Base-by-base conservation (phyloP, 1,140 invertebrate genomes). In the Centruroides vittatus region DNA sequence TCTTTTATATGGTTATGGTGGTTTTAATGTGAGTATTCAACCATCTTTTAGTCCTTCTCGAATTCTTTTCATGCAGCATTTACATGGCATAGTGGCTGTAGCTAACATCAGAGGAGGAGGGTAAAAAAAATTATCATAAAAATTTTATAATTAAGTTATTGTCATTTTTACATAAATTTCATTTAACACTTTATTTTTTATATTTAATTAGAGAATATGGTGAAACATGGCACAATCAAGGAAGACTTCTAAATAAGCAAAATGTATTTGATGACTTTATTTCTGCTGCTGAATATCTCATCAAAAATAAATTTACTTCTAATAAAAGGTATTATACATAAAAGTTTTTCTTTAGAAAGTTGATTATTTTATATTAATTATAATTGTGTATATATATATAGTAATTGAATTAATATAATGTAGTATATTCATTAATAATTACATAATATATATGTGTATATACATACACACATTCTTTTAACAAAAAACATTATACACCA, bases 241-340 rank as follows among this genome's bases (percentile, higher is more conserved):
- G 95, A 10, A 82, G 88, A 35, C 79, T 93, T 54, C 78, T 85
- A 0, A 95, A 97, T 65, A 99, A 98, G 73, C 95, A 98, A 77
- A 99, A 98, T 77, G 86, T 86, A 49, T 98, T 98, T 74, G 86
- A 98, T 76, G 96, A 99, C 77, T 98, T 99, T 75, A 87, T 91
- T 71, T 77, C 81, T 62, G 93, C 93, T 13, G 94, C 89, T 1
- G 84, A 97, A 75, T 96, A 90, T 78, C 79, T 99, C 10, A 41
- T 8, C 8, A 41, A 41, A 41, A 41, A 41, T 41, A 5, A 41
- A 41, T 41, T 41, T 41, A 41, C 41, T 41, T 41, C 5, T 41
- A 41, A 41, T 8, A 41, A 41, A 41, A 41, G 41, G 41, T 41
- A 41, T 8, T 41, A 41, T 23, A 23, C 23, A 23, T 23, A 23